Evolutionary conservation across 2,113 vertebrate genomes (phyloP).

Genomic region (Anolis carolinensis): DNA sequence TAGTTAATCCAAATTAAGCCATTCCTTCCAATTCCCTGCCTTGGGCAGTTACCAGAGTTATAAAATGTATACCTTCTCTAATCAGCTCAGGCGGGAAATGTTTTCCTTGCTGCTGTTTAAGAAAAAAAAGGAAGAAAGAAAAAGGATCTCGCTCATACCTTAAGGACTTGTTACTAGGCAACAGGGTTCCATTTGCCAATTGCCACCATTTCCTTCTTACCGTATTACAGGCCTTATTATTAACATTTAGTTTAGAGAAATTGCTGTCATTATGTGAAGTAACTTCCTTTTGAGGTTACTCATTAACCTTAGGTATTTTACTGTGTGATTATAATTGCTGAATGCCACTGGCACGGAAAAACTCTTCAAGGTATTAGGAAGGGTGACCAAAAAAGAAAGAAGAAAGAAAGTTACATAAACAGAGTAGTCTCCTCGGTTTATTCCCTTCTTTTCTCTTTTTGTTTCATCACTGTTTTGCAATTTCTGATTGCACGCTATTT

Average conservation of each 20-base stretch:
- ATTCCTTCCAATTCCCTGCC: constrained; percentile 74
- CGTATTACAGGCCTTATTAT: constrained; percentile 89
- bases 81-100: constrained; percentile 71
- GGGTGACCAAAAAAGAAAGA: constrained; percentile 66
- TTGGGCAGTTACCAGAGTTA: constrained; percentile 62
- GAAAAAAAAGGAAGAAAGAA: background rate
- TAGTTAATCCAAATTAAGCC: constrained; percentile 66
- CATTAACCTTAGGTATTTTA: constrained; percentile 92
- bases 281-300: constrained; percentile 95
- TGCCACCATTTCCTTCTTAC: constrained; percentile 91
- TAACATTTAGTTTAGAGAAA: constrained; percentile 92
- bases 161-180: constrained; percentile 86
- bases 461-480: background rate
- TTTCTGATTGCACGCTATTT: constrained; percentile 24
- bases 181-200: constrained; percentile 84
- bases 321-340: constrained; percentile 90
- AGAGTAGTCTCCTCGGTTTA: too few species aligned
- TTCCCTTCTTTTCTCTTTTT: background rate
- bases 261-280: constrained; percentile 96
- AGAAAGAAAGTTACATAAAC: too few species aligned
- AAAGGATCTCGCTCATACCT: constrained; percentile 69
- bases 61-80: constrained; percentile 77
- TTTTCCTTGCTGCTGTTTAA: constrained; percentile 47
- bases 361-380: constrained; percentile 76
- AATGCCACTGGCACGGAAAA: constrained; percentile 88